Conservation (phyloP, 2,797 vertebrate genomes). For the Cygnus olor region DNA sequence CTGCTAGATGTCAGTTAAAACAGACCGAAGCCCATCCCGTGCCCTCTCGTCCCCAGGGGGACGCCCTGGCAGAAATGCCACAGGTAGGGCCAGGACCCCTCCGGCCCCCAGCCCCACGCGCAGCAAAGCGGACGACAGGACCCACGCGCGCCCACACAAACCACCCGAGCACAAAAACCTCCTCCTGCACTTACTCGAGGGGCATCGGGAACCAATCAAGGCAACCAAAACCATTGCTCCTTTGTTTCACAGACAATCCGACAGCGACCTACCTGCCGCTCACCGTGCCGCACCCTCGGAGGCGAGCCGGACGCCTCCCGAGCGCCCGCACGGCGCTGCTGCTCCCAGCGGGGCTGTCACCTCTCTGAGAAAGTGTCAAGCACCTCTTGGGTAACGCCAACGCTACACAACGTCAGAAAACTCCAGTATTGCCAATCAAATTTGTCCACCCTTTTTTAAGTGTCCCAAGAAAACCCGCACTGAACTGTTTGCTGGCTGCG, state of each 20-base stretch:
- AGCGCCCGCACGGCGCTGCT: accelerated
- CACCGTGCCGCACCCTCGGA: accelerated
- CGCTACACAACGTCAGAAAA: neutral
- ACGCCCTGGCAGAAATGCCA: neutral
- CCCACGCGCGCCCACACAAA: accelerated
- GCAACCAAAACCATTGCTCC: neutral
- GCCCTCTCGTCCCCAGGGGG: accelerated
- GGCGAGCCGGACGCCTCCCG: accelerated
- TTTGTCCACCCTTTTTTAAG: neutral
- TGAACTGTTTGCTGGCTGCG: neutral
- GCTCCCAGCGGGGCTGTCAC: accelerated
- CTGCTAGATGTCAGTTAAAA: neutral
- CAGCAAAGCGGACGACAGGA: accelerated
- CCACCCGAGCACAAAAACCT: neutral
- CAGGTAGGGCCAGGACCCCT: accelerated
- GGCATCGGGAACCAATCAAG: neutral
- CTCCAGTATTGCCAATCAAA: neutral
- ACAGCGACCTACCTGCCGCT: neutral
- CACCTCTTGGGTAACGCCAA: constrained; percentile 52
- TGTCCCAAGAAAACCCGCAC: neutral
- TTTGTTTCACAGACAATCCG: neutral
- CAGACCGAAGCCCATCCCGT: neutral
- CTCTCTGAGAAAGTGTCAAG: constrained; percentile 24
- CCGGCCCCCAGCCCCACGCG: neutral
- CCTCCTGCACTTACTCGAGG: accelerated